A percentile compares a stretch with the other conserved stretches of the same genome.
These are phyloP conservation scores for Gasterosteus aculeatus DNA, from an alignment of 2,113 vertebrate genomes.

Conservation along the genomic window DNA sequence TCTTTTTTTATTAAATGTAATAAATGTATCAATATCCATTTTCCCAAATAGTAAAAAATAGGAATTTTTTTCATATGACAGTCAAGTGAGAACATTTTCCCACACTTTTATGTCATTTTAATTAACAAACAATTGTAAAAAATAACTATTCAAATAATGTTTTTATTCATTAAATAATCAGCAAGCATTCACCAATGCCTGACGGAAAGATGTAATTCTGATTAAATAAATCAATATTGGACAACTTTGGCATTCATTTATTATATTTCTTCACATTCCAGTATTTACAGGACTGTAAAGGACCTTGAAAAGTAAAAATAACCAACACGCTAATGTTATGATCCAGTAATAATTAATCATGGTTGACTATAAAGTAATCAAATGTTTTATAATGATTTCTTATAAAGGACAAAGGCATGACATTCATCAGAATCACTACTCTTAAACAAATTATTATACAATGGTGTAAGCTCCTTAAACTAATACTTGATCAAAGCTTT, in stretches of 20 bases:
- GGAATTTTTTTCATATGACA: neutral
- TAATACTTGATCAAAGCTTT: slow-evolving; percentile 18
- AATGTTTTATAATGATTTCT: slow-evolving; percentile 9
- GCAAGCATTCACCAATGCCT: neutral
- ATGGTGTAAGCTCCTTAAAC: slow-evolving; percentile 12
- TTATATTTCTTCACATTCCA: slow-evolving; percentile 45
- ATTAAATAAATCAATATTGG: neutral
- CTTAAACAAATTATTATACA: slow-evolving; percentile 5
- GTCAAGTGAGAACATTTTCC: neutral
- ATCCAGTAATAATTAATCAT: slow-evolving; percentile 23
- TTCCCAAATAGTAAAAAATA: neutral
- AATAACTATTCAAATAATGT: no score
- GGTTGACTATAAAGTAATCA: slow-evolving; percentile 1
- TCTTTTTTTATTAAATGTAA: neutral
- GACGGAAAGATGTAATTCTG: neutral
- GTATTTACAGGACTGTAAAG: slow-evolving; percentile 29
- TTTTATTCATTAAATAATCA: neutral
- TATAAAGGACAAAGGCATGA: slow-evolving; percentile 24
- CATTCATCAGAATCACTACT: slow-evolving; percentile 10
- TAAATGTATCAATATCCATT: neutral
- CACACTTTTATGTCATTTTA: neutral
- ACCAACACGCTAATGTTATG: slow-evolving; percentile 24
- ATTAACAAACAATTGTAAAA: neutral
- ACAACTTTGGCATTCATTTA: slow-evolving; percentile 49
- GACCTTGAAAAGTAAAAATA: slow-evolving; percentile 27